These are phyloP conservation scores for Orthosia cruda DNA, from an alignment of 2,888 invertebrate species.

Conservation along the genomic window DNA sequence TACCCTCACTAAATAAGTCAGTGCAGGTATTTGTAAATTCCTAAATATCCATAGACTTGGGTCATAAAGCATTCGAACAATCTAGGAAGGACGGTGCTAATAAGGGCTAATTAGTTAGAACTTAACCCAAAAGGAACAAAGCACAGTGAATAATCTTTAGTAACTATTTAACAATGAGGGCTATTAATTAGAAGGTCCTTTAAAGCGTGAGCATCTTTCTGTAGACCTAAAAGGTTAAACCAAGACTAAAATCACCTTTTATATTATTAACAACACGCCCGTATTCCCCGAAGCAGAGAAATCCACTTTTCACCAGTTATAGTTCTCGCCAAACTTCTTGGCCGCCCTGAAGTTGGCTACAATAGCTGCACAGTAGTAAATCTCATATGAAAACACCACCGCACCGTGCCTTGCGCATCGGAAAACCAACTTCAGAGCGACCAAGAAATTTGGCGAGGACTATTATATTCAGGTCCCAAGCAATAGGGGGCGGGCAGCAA, in stretches of 20 bases:
- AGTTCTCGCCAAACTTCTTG: no score
- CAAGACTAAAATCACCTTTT: neutral
- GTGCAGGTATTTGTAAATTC: neutral
- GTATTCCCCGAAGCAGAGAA: neutral
- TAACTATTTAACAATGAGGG: constrained; percentile 21
- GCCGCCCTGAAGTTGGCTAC: no score
- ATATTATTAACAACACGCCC: neutral
- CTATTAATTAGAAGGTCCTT: constrained; percentile 24
- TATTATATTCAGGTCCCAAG: neutral
- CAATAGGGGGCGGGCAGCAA: no score
- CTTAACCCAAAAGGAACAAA: constrained; percentile 20
- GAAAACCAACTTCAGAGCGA: no score
- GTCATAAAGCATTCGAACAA: neutral
- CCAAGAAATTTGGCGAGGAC: neutral
- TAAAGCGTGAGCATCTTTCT: constrained; percentile 8
- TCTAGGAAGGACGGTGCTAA: constrained; percentile 8
- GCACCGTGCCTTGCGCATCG: no score
- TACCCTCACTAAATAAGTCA: no score
- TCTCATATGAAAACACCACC: no score
- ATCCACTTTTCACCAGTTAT: neutral
- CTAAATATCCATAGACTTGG: neutral
- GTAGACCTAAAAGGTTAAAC: neutral
- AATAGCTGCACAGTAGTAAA: no score
- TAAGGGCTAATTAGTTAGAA: constrained; percentile 26
- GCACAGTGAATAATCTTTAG: neutral